A percentile compares a stretch with the other conserved stretches of the same genome.
These are phyloP conservation scores for Monomorium pharaonis DNA, from an alignment of 1,140 invertebrate genomes.

Conservation along the genomic window DNA sequence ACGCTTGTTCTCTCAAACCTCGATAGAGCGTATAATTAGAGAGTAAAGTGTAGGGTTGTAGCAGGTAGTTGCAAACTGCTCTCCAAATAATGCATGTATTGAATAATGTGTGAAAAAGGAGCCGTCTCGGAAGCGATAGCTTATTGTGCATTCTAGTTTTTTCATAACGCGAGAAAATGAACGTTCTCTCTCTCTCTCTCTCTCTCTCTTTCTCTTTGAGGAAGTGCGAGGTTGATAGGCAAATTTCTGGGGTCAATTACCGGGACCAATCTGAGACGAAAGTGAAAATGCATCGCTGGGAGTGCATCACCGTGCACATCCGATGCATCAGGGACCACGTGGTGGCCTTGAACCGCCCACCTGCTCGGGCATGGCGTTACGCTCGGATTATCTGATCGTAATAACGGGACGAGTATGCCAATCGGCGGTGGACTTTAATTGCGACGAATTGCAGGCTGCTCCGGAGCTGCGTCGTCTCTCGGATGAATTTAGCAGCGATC, in stretches of 20 bases:
- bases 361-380: constrained; percentile 63
- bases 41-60: not conserved
- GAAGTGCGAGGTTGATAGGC: not conserved
- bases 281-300: constrained; percentile 42
- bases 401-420: constrained; percentile 66
- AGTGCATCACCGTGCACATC: not conserved
- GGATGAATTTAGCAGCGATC: constrained; percentile 53
- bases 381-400: constrained; percentile 69
- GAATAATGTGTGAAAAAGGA: not conserved
- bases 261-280: not conserved
- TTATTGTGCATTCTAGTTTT: not conserved
- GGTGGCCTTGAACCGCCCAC: constrained; percentile 68
- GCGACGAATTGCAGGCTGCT: constrained; percentile 57
- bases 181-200: not conserved
- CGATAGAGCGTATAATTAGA: constrained; percentile 13
- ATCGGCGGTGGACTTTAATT: constrained; percentile 67
- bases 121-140: not conserved
- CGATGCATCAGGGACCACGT: constrained; percentile 29
- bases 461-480: constrained; percentile 1
- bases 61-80: not conserved
- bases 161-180: not conserved
- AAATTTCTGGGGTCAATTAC: not conserved
- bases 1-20: constrained; percentile 4
- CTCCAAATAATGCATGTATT: not conserved
- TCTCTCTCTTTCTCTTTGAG: too few species aligned